A percentile compares a stretch with the other conserved stretches of the same genome.
Conservation (phyloP, 2,797 vertebrate genomes). For the Erithacus rubecula region DNA sequence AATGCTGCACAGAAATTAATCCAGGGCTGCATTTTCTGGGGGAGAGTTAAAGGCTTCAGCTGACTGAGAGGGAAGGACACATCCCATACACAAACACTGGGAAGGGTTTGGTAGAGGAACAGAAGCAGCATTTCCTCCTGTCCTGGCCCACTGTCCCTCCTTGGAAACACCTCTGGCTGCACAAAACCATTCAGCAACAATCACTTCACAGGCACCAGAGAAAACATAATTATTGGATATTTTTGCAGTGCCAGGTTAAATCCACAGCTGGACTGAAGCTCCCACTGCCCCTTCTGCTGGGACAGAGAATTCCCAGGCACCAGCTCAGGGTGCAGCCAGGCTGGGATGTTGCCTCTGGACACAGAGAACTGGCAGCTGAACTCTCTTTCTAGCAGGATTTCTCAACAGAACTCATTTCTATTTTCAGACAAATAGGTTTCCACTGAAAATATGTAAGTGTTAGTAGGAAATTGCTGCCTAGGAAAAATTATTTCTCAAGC, state of each 20-base stretch:
- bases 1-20: neutral
- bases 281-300: neutral
- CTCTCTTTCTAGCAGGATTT: neutral
- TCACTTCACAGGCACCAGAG: neutral
- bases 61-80: neutral
- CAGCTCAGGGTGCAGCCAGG: neutral
- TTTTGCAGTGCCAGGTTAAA: neutral
- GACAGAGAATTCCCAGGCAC: neutral
- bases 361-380: neutral
- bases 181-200: neutral
- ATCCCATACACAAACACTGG: fast-evolving
- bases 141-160: neutral
- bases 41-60: neutral
- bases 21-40: neutral
- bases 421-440: neutral
- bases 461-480: neutral
- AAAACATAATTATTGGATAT: neutral
- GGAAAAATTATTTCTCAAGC: neutral
- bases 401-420: neutral
- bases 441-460: neutral
- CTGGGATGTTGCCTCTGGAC: neutral
- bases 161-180: neutral
- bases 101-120: no score
- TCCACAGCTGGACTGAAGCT: neutral
- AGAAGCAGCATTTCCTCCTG: neutral